phyloP scores from a whole-genome alignment of 1,140 invertebrate genomes.

The Parasteatoda tepidariorum region DNA sequence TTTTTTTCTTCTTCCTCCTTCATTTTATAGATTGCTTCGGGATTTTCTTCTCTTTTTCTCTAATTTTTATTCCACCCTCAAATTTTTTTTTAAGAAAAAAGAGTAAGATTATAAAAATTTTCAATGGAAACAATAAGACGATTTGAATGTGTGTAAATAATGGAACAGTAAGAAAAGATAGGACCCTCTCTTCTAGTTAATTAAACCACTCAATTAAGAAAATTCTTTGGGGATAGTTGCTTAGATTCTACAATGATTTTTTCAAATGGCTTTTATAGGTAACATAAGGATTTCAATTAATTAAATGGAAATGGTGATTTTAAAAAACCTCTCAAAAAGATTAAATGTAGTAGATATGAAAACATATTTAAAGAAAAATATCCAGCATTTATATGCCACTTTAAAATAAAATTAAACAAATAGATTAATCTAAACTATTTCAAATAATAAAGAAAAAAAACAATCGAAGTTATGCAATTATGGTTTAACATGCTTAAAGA shows the following conservation, averaged over 20 bases:
- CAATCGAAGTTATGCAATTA: no score
- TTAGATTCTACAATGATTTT: slow-evolving; percentile 19
- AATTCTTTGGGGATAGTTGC: slow-evolving; percentile 20
- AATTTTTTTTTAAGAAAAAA: neutral
- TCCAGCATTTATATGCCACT: no score
- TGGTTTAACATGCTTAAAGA: no score
- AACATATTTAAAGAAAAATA: slow-evolving; percentile 21
- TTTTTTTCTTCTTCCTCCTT: neutral
- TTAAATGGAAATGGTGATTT: slow-evolving; percentile 51
- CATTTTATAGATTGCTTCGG: slow-evolving; percentile 57
- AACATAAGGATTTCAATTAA: slow-evolving; percentile 51
- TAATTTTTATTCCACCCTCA: slow-evolving; percentile 12
- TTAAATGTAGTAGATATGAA: slow-evolving; percentile 34
- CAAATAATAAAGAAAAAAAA: no score
- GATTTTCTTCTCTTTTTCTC: slow-evolving; percentile 35
- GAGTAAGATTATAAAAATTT: slow-evolving; percentile 46
- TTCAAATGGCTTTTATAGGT: neutral
- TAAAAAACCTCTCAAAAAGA: slow-evolving; percentile 50
- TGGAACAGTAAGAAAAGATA: slow-evolving; percentile 28
- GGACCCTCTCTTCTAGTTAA: slow-evolving; percentile 25
- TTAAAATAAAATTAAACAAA: no score
- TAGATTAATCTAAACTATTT: no score
- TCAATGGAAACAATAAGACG: slow-evolving; percentile 51
- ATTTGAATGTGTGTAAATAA: slow-evolving; percentile 49
- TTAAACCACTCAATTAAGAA: slow-evolving; percentile 56